A percentile compares a stretch with the other conserved stretches of the same genome.
These are phyloP conservation scores for Andrena camellia DNA, from an alignment of 2,888 invertebrate genomes.

Conservation along the genomic window DNA sequence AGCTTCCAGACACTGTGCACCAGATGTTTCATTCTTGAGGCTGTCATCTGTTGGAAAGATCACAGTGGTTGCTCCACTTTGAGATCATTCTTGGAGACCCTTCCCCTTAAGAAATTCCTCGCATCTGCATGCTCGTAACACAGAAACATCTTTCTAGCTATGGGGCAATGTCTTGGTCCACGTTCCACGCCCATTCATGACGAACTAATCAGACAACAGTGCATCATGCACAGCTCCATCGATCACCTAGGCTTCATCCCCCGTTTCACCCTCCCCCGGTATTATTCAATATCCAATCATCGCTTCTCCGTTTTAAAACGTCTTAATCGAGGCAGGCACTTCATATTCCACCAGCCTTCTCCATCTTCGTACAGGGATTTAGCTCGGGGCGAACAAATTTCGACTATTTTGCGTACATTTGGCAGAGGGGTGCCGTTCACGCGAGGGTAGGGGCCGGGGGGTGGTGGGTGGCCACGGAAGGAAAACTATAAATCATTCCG, in stretches of 20 bases:
- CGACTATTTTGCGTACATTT: constrained; percentile 80
- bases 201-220: constrained; percentile 12
- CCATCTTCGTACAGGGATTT: constrained; percentile 16
- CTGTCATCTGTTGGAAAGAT: too few species aligned
- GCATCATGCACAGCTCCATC: constrained; percentile 18
- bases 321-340: constrained; percentile 12
- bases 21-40: too few species aligned
- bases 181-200: constrained; percentile 27
- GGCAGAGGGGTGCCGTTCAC: constrained; percentile 68
- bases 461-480: constrained; percentile 72
- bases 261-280: not conserved
- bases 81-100: too few species aligned
- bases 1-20: too few species aligned
- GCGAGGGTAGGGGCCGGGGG: constrained; percentile 54
- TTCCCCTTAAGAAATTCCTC: too few species aligned
- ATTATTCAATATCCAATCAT: constrained; percentile 31
- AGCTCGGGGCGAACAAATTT: constrained; percentile 63
- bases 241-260: constrained; percentile 9
- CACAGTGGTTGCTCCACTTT: too few species aligned
- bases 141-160: too few species aligned
- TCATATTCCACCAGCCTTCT: constrained; percentile 6
- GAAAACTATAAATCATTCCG: constrained; percentile 77
- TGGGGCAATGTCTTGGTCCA: too few species aligned
- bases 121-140: too few species aligned
- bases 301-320: not conserved